Percentiles rank a stretch among this genome's conserved stretches.
phyloP scores from a whole-genome alignment of 2,797 vertebrate genomes.

The Hirundo rustica region DNA sequence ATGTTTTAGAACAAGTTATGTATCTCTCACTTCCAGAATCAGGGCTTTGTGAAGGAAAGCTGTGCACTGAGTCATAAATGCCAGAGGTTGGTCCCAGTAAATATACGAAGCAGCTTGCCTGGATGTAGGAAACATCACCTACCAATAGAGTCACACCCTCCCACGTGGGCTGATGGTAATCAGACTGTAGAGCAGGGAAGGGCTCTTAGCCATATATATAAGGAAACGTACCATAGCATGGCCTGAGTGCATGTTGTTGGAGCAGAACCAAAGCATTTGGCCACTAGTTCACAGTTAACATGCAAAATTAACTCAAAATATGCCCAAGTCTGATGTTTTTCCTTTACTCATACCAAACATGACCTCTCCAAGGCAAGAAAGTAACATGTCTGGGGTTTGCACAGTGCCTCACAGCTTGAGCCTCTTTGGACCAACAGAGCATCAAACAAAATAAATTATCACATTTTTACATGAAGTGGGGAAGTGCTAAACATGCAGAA shows the following conservation, averaged over 20 bases:
- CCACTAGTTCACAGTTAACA: background rate
- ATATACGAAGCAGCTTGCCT: background rate
- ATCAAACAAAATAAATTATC: background rate
- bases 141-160: background rate
- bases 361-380: background rate
- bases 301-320: background rate
- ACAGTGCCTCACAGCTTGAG: background rate
- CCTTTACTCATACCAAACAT: background rate
- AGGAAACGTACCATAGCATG: background rate
- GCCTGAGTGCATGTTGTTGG: background rate
- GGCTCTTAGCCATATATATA: background rate
- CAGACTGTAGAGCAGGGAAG: background rate
- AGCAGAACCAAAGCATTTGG: background rate
- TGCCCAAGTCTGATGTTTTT: background rate
- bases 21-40: background rate
- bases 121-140: background rate
- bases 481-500: background rate
- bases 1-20: background rate
- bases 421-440: background rate
- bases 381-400: background rate
- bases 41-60: background rate
- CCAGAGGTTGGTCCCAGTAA: background rate
- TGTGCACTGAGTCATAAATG: background rate
- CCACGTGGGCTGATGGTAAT: background rate
- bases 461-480: background rate